A percentile compares a stretch with the other conserved stretches of the same genome.
These are phyloP conservation scores for Scolopax rusticola DNA, from an alignment of 2,797 vertebrate species.

Conservation along the genomic window DNA sequence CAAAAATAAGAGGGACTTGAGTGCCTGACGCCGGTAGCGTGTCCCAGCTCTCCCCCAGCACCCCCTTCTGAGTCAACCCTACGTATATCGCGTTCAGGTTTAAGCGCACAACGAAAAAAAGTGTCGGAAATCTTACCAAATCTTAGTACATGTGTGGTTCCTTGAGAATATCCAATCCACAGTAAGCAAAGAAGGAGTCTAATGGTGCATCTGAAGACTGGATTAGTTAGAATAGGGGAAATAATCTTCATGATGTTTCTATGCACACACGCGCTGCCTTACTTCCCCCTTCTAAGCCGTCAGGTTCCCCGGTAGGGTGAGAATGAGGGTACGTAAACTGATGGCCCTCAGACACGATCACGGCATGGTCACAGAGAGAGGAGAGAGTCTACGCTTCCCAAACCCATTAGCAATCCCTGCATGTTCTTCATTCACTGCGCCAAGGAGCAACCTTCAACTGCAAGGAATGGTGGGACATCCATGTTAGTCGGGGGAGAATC, in stretches of 20 bases:
- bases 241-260: slow-evolving; percentile 94
- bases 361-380: slow-evolving; percentile 90
- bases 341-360: slow-evolving; percentile 87
- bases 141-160: slow-evolving; percentile 97
- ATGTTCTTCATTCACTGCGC: slow-evolving; percentile 95
- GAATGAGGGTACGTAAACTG: slow-evolving; percentile 84
- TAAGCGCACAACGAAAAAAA: slow-evolving; percentile 28
- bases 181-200: slow-evolving; percentile 90
- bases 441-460: slow-evolving; percentile 90
- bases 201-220: slow-evolving; percentile 88
- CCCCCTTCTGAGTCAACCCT: slow-evolving; percentile 32
- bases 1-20: slow-evolving; percentile 50
- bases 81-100: slow-evolving; percentile 22
- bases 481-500: slow-evolving; percentile 89
- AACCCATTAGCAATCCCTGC: slow-evolving; percentile 90
- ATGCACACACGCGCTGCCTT: slow-evolving; percentile 80
- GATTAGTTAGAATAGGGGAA: slow-evolving; percentile 86
- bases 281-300: slow-evolving; percentile 79
- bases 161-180: slow-evolving; percentile 93
- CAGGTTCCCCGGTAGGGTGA: slow-evolving; percentile 84
- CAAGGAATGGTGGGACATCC: slow-evolving; percentile 92
- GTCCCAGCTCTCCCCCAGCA: slow-evolving; percentile 29
- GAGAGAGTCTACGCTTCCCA: slow-evolving; percentile 84
- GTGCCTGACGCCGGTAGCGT: background rate
- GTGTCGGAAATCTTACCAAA: slow-evolving; percentile 90